Evolutionary conservation across 2,113 vertebrate genomes (phyloP), one percentile per base, ranked within the genome.

Genomic region (Morone chrysops): DNA sequence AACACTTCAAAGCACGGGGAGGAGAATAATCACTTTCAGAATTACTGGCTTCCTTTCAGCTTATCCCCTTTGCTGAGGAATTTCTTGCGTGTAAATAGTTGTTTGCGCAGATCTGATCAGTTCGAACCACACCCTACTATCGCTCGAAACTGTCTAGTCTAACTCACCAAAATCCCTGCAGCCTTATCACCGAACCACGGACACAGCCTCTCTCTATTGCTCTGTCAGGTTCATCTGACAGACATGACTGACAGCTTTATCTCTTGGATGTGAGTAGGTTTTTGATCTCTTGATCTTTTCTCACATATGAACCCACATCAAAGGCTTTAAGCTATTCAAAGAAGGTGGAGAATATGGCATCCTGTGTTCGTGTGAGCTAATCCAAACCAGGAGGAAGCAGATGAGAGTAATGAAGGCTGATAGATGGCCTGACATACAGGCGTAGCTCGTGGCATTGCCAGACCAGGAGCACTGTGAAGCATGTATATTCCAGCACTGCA

Each of bases 211-310:
- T 84, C 45, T 76, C 71, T 65, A 62, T 69, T 66, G 80, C 75
- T 71, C 36, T 17, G 53, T 83, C 82, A 77, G 71, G 84, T 86
- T 75, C 25, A 61, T 50, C 70, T 79, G 88, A 90, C 75, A 84
- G 82, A 80, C 82, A 78, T 75, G 85, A 78, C 80, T 40, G 16
- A 82, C 75, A 63, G 81, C 74, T 78, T 86, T 83, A 86, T 87
- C 78, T 77, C 14, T 41, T 43, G 57, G 69, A 82, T 63, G 80
- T 40, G 57, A 86, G 62, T 13, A 48, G 22, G 69, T 73, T 84
- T 89, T 91, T 86, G 78, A 89, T 86, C 76, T 72, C 78, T 84
- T 90, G 73, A 87, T 91, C 86, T 86, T 85, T 90, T 90, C 66
- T 87, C 73, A 90, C 83, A 88, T 86, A 71, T 87, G 65, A 78